These are phyloP conservation scores for Anthophora plumipes DNA, from an alignment of 2,888 invertebrate genomes.

Conservation along the genomic window DNA sequence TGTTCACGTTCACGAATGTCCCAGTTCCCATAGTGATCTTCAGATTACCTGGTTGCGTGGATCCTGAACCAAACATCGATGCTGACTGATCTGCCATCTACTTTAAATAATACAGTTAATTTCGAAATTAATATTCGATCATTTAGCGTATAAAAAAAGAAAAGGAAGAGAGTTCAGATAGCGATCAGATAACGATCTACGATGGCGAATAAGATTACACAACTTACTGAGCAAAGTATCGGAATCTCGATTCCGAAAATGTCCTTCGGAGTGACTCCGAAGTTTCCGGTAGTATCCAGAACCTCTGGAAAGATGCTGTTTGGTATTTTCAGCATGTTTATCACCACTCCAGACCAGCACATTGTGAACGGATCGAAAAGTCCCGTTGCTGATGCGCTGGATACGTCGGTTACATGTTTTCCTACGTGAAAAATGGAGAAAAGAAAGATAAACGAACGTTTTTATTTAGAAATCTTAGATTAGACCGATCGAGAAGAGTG, in stretches of 20 bases:
- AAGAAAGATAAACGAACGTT: too few species aligned
- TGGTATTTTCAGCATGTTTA: conserved; percentile 91
- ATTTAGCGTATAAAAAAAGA: not conserved
- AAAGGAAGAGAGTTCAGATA: accelerated
- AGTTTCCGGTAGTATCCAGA: conserved; percentile 91
- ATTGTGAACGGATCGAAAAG: conserved; percentile 96
- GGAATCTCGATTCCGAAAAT: conserved; percentile 92
- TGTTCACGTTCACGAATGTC: conserved; percentile 94
- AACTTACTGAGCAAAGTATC: conserved; percentile 91
- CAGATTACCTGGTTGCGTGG: conserved; percentile 91
- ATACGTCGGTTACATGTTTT: conserved; percentile 93
- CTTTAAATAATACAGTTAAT: conserved; percentile 29
- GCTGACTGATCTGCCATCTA: conserved; percentile 96
- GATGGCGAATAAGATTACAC: not conserved
- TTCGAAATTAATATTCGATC: not conserved
- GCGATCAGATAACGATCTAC: too few species aligned
- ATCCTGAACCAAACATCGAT: conserved; percentile 94
- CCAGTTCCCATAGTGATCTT: conserved; percentile 97
- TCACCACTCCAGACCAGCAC: conserved; percentile 92
- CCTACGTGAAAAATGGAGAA: conserved; percentile 72
- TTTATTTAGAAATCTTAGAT: too few species aligned
- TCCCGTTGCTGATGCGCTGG: conserved; percentile 96
- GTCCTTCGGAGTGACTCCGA: conserved; percentile 88
- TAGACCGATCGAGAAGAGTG: too few species aligned
- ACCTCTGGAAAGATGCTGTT: conserved; percentile 91